These are phyloP conservation scores for Trachymyrmex septentrionalis DNA, from an alignment of 1,140 invertebrate genomes.

Conservation along the genomic window DNA sequence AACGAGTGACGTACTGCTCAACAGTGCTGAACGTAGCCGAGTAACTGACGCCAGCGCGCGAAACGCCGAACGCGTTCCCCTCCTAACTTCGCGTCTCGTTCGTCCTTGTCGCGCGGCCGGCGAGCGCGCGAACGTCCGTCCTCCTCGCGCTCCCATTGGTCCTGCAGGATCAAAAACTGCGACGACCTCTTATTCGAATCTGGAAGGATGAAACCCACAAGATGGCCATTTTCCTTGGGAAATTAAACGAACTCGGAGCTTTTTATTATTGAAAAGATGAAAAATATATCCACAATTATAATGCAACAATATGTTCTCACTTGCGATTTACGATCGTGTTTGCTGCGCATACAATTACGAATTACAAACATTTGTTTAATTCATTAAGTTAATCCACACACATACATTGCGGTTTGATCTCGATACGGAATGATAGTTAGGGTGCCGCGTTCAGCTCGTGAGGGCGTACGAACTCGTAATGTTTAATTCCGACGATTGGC, in stretches of 20 bases:
- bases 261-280: not conserved
- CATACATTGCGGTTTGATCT: not conserved
- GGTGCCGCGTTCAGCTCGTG: not conserved
- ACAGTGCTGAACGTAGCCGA: slow-evolving; percentile 68
- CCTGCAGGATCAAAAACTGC: not conserved
- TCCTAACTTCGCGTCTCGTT: slow-evolving; percentile 43
- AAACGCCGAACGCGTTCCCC: slow-evolving; percentile 64
- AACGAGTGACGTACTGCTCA: slow-evolving; percentile 60
- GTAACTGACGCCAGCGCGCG: slow-evolving; percentile 80
- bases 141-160: slow-evolving; percentile 42
- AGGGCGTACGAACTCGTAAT: not conserved
- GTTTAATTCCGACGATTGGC: slow-evolving; percentile 44
- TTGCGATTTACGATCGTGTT: not conserved
- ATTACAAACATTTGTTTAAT: not conserved
- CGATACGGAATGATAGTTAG: not conserved
- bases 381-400: not conserved
- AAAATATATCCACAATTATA: not conserved
- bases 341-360: not conserved
- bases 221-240: not conserved
- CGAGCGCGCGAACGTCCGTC: not conserved
- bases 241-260: not conserved
- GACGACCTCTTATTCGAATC: not conserved
- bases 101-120: slow-evolving; percentile 59
- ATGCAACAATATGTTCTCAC: not conserved
- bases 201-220: too few species aligned